Base-by-base conservation (phyloP, 2,888 invertebrate species). In the Trichogramma evanescens region DNA sequence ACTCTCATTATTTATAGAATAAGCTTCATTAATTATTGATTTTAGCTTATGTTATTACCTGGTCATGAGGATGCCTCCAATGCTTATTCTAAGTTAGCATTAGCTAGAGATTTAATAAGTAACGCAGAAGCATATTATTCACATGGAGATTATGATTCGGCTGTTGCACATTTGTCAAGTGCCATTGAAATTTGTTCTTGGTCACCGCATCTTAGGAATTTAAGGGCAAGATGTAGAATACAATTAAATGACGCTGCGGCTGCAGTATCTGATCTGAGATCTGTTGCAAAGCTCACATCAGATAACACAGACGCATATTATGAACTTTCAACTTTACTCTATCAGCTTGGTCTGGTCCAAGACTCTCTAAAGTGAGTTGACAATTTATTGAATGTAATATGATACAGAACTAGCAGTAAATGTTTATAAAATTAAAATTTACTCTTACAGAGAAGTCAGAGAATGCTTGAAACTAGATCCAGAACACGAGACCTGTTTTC, bases 401-500 rank as follows among this genome's bases (percentile, higher is more conserved):
- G 1, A 50, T 8, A 10, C 3, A 13, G 13, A 50, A 10, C 3
- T 8, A n/a, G 13, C 8, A n/a, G 13, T 50, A 8, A 50, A 9
- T 50, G 13, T 40, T 10, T 40, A n/a, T 49, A 50, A 57, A 59
- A 54, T 1, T 38, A 13, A 2, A 6, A 59, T 55, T 48, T 50
- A 45, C 62, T 26, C 2, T 65, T 69, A 50, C 74, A 87, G 86
- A 79, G 94, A 97, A 79, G 89, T 99, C 66, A 87, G 99, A 26
- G 97, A 99, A 78, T 99, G 99, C 77, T 83, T 99, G 13, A 95
- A 93, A 76, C 81, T 97, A 49, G 98, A 99, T 79, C 97, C 97
- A 0, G 99, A 99, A 71, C 96, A 99, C 80, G 94, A 95, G 80
- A 84, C 89, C 70, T 99, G 98, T 79, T 95, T 95, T 79, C 88